Percentiles rank a stretch among this genome's conserved stretches.
These are phyloP conservation scores for Edolisoma coerulescens DNA, from an alignment of 2,113 vertebrate species.

Conservation along the genomic window DNA sequence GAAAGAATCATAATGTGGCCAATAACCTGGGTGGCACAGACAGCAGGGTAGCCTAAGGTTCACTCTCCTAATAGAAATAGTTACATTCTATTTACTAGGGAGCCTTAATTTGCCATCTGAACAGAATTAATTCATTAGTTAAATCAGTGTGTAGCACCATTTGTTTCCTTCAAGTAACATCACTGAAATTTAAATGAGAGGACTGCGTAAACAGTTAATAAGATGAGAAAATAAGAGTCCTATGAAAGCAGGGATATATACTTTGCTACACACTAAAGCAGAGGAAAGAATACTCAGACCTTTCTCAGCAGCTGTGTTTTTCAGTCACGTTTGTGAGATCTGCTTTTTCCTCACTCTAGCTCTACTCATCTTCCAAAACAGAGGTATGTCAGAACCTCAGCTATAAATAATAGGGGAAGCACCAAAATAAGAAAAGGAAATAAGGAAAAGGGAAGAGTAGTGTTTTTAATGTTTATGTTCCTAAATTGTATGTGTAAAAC, in stretches of 20 bases:
- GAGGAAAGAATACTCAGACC: background rate
- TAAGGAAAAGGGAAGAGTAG: background rate
- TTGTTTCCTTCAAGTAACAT: slow-evolving; percentile 52
- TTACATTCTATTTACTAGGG: slow-evolving; percentile 54
- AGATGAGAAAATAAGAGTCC: background rate
- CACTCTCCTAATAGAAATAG: background rate
- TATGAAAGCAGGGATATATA: background rate
- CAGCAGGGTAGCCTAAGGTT: slow-evolving; percentile 1
- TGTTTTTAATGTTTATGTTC: background rate
- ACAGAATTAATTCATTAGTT: slow-evolving; percentile 64
- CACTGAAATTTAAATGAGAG: slow-evolving; percentile 61
- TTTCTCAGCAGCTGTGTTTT: background rate
- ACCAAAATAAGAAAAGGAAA: background rate
- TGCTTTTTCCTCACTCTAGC: background rate
- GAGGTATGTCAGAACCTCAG: background rate
- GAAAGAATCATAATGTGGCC: background rate
- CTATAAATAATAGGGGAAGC: background rate
- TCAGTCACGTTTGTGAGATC: background rate
- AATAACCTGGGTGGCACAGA: background rate
- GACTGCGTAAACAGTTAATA: slow-evolving; percentile 5
- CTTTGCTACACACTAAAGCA: background rate
- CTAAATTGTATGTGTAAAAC: background rate
- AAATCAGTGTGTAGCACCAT: slow-evolving; percentile 47
- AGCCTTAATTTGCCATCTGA: slow-evolving; percentile 58
- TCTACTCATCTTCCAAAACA: background rate